These are phyloP conservation scores for Falcaria lacertinaria DNA, from an alignment of 2,888 invertebrate genomes.

Conservation along the genomic window DNA sequence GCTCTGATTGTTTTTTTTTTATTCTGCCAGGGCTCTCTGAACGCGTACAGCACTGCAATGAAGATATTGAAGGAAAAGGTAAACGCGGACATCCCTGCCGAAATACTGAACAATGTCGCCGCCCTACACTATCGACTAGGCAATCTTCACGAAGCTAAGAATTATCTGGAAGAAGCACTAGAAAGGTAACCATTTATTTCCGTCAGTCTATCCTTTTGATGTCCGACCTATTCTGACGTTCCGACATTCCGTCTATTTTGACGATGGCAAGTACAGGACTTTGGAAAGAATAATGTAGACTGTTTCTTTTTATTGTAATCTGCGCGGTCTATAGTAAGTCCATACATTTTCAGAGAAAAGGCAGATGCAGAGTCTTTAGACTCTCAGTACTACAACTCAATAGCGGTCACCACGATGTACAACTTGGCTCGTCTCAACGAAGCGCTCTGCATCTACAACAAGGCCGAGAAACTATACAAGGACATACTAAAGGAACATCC, in stretches of 20 bases:
- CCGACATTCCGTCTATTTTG: too few relatives aligned
- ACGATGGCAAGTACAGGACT: too few relatives aligned
- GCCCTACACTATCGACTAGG: constrained; percentile 94
- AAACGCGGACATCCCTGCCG: constrained; percentile 96
- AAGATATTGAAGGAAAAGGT: constrained; percentile 95
- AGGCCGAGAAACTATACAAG: constrained; percentile 97
- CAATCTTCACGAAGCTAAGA: constrained; percentile 91
- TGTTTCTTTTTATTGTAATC: too few relatives aligned
- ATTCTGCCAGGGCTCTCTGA: constrained; percentile 85
- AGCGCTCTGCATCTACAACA: constrained; percentile 93
- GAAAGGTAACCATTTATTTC: constrained; percentile 81
- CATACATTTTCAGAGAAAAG: constrained; percentile 82
- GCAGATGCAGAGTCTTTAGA: constrained; percentile 90
- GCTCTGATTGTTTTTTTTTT: constrained; percentile 1
- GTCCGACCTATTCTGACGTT: too few relatives aligned
- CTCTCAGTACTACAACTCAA: constrained; percentile 96
- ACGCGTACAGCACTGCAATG: constrained; percentile 96
- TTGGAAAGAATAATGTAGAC: too few relatives aligned
- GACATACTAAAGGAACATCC: constrained; percentile 98
- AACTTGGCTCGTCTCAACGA: constrained; percentile 97
- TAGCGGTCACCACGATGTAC: constrained; percentile 97
- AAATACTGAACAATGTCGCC: constrained; percentile 98
- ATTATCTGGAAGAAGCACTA: constrained; percentile 91
- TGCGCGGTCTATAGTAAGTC: not conserved
- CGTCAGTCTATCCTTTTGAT: too few relatives aligned